Evolutionary conservation across 2,888 invertebrate genomes (phyloP).

Genomic region (Eudasyphora cyanicolor): DNA sequence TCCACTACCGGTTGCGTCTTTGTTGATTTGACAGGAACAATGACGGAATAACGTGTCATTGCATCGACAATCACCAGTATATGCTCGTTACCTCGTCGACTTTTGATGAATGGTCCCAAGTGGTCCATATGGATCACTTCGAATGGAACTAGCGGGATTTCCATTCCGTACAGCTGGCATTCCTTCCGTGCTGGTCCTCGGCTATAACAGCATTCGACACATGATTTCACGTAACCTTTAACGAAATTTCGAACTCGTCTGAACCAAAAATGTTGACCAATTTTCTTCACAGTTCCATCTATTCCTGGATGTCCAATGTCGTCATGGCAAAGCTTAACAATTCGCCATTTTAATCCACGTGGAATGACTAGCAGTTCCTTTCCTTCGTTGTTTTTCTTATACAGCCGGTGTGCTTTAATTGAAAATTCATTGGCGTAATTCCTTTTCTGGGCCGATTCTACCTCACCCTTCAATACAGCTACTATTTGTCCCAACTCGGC

Average conservation of each 20-base stretch:
- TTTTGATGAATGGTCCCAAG: conserved; percentile 40
- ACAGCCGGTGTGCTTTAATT: conserved; percentile 38
- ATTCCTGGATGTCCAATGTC: conserved; percentile 63
- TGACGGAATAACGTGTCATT: conserved; percentile 48
- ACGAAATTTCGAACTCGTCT: conserved; percentile 55
- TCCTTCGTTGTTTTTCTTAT: conserved; percentile 21
- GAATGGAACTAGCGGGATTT: conserved; percentile 20
- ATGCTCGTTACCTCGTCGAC: conserved; percentile 47
- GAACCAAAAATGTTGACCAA: conserved; percentile 67
- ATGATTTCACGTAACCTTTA: conserved; percentile 60
- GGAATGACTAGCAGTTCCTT: conserved; percentile 5
- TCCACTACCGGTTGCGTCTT: conserved; percentile 63
- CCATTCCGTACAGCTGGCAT: conserved; percentile 40
- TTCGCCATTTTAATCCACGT: conserved; percentile 40
- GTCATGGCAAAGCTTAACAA: conserved; percentile 64
- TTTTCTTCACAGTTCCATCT: conserved; percentile 62
- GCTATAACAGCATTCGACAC: conserved; percentile 63
- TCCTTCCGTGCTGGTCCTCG: conserved; percentile 44
- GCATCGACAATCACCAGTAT: conserved; percentile 56
- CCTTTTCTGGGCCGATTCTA: neutral
- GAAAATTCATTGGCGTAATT: conserved; percentile 3
- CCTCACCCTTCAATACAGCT: neutral
- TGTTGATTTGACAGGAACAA: conserved; percentile 55
- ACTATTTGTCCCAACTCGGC: conserved; percentile 41
- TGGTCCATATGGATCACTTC: conserved; percentile 45